Evolutionary conservation across 2,797 vertebrate genomes (phyloP).

Genomic region (Rallus crepitans): DNA sequence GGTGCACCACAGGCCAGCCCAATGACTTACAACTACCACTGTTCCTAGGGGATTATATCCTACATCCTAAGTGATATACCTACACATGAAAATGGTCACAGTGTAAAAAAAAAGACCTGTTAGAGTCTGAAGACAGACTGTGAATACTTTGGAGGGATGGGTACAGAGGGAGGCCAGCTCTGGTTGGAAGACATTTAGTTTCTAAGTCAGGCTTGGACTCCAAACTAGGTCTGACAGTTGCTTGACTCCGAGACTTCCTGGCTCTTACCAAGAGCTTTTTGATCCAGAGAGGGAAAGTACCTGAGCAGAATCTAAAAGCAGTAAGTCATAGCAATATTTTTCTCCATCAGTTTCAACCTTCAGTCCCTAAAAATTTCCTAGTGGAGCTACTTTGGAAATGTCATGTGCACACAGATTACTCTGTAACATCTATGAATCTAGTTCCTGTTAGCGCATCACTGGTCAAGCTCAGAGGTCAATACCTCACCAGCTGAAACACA

Average conservation of each 20-base stretch:
- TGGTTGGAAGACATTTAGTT: not conserved
- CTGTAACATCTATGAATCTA: not conserved
- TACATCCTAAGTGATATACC: not conserved
- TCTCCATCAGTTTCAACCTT: not conserved
- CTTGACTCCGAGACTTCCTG: not conserved
- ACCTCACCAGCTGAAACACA: not conserved
- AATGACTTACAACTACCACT: not conserved
- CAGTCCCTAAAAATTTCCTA: not conserved
- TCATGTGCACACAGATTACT: rapidly evolving
- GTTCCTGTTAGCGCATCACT: not conserved
- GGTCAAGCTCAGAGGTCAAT: not conserved
- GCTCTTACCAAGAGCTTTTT: not conserved
- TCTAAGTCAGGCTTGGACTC: not conserved
- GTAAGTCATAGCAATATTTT: not conserved
- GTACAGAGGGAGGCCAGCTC: not conserved
- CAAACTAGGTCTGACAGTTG: not conserved
- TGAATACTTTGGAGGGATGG: not conserved
- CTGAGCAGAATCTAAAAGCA: not conserved
- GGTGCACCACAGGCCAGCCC: not conserved
- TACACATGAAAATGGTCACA: not conserved
- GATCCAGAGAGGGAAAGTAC: not conserved
- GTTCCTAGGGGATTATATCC: not conserved
- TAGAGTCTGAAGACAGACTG: not conserved
- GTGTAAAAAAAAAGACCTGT: not conserved
- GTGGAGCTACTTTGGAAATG: not conserved